Base-by-base conservation (phyloP, 2,797 vertebrate genomes). In the Acropternis orthonyx region DNA sequence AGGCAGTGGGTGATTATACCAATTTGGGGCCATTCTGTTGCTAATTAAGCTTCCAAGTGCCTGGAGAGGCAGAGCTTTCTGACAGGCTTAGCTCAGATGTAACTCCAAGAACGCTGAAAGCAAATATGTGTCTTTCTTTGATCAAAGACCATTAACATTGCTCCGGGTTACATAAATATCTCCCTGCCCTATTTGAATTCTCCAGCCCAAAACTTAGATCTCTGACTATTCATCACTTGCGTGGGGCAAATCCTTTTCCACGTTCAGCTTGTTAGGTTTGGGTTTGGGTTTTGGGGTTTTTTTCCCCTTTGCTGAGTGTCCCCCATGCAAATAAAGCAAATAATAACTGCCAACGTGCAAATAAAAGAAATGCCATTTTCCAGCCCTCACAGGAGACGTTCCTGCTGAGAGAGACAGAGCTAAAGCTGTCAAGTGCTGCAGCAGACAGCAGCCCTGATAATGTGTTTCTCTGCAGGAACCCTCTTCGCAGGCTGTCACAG, bases 381-480 rank as follows among this genome's bases (percentile, higher is more conserved):
- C 55, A 59, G 27, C 36, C 39, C 36, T 85, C 2, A 0, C 16
- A 24, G 17, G 87, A 36, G 66, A 44, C 14, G 2, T 27, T 85
- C 94, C 91, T 63, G 92, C 94, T 91, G 96, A 27, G 92, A 94
- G 49, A 91, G 91, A 51, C 86, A 54, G 88, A 73, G 67, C 59
- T 58, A 8, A 18, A 5, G 5, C 83, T 72, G 92, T 63, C 85
- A 72, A 6, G 39, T 34, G 58, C 84, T 52, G 39, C 14, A 32
- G 54, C 74, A 96, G 89, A 16, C 66, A 62, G 14, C 77, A 48
- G 59, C 80, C 2, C 58, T 15, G 84, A 48, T 54, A 34, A 78
- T 52, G 83, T 82, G 84, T 88, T 22, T 92, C 91, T 44, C 92
- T 16, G 78, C 96, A 85, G 94, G 94, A 87, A 1, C 36, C 63